Conservation (phyloP, 2,113 vertebrate genomes). For the Mionectes macconnelli region DNA sequence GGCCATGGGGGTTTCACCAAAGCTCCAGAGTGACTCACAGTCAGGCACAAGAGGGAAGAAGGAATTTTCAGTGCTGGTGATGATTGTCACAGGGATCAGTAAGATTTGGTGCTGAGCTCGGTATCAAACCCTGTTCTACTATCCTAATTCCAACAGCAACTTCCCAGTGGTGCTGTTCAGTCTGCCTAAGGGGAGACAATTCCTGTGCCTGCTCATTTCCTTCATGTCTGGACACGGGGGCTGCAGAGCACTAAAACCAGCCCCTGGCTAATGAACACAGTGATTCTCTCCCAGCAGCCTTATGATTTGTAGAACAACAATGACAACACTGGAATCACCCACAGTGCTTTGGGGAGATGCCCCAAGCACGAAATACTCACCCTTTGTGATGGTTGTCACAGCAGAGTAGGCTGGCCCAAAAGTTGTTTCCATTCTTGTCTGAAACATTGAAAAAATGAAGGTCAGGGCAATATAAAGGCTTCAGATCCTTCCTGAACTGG, state of each 20-base stretch:
- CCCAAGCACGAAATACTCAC: constrained; percentile 57
- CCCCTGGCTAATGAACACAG: background rate
- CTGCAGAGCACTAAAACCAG: background rate
- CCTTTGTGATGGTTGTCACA: constrained; percentile 90
- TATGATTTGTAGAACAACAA: background rate
- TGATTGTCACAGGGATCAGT: background rate
- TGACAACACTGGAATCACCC: background rate
- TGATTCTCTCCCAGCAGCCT: background rate
- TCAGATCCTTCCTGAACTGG: background rate
- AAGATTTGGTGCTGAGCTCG: background rate
- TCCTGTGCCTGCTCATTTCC: background rate
- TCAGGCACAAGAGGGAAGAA: background rate
- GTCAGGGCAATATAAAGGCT: background rate
- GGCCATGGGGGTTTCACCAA: background rate
- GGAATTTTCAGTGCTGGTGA: background rate
- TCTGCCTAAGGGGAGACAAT: background rate
- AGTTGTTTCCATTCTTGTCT: constrained; percentile 94
- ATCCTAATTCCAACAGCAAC: background rate
- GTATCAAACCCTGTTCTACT: background rate
- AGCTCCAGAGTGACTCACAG: background rate
- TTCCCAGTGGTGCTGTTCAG: background rate
- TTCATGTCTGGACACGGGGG: background rate
- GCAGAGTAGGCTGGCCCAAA: constrained; percentile 90
- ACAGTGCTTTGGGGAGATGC: background rate
- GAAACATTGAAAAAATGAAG: background rate